Evolutionary conservation across 1,140 invertebrate genomes (phyloP), one percentile per base, ranked within the genome.

Genomic region (Cherax destructor): DNA sequence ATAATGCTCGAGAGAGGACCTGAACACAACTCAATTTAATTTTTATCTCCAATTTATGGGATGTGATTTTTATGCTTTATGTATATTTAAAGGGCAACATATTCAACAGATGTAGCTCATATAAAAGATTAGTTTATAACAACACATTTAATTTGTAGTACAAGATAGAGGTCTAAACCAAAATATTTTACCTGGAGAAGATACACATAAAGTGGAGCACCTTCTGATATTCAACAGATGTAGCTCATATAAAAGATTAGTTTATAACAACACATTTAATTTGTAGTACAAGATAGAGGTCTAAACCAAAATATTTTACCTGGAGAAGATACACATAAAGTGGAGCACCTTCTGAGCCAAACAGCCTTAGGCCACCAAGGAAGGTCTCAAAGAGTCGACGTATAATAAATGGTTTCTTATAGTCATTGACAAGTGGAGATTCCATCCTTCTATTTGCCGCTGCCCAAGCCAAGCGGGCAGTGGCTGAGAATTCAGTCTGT

Each of bases 381-480:
- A 95, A 93, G 3, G 95, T 95, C 93, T 95, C 94, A 16, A 94
- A 94, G 65, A 95, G 93, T 72, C 95, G 92, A 84, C 95, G 94
- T 59, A 93, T 93, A 16, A 95, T 94, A 92, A 95, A 95, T 78
- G 94, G 93, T 78, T 93, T 94, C 92, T 95, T 95, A 87, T 95
- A 95, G 61, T 95, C 94, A 93, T 95, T 95, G 49, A 95, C 91
- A 52, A 95, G 89, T n/a, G 95, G 95, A 80, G 94, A 94, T 65
- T 93, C 92, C 92, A 93, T 93, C 24, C 84, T 74, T 30, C 61
- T 47, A 30, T 83, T 83, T 47, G 59, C 84, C 72, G 74, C 61
- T 56, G 84, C 88, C 88, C 88, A 91, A 52, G 88, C 88, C 76
- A 91, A 83, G 88, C 88, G 88, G 59, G 88, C 76, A 9, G 88